Conservation (phyloP, 2,888 invertebrate species). For the Anthoptus insignis region DNA sequence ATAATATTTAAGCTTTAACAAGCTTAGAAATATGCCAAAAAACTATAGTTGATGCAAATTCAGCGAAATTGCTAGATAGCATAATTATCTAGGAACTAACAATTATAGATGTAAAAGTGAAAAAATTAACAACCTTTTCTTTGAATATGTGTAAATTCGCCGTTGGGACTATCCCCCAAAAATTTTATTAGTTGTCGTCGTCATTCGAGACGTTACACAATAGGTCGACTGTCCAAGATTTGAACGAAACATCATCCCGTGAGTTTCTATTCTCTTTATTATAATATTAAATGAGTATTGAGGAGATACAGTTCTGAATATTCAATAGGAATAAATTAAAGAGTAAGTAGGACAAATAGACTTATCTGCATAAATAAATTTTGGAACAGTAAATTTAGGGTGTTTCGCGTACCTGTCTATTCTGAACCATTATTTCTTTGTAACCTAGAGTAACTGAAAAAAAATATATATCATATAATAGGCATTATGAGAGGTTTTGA, state of each 20-base stretch:
- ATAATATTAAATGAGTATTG: constrained; percentile 81
- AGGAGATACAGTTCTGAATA: constrained; percentile 80
- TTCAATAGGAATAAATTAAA: constrained; percentile 83
- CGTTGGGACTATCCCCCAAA: constrained; percentile 11
- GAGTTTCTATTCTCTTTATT: constrained; percentile 74
- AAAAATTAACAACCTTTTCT: no score
- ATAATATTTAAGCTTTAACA: no score
- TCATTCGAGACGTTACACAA: constrained; percentile 55
- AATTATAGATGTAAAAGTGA: no score
- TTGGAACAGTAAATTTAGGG: constrained; percentile 43
- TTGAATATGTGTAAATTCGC: neutral
- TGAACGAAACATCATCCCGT: constrained; percentile 76
- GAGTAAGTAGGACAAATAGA: constrained; percentile 57
- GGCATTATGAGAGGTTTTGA: no score
- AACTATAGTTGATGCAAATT: no score
- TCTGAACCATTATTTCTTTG: neutral
- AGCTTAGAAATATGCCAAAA: no score
- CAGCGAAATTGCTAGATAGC: no score
- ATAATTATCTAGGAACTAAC: no score
- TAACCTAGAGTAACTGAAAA: neutral
- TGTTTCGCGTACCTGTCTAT: constrained; percentile 56
- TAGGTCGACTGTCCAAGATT: constrained; percentile 64
- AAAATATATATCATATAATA: neutral
- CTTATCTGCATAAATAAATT: constrained; percentile 35
- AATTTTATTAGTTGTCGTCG: constrained; percentile 59